A percentile compares a stretch with the other conserved stretches of the same genome.
These are phyloP conservation scores for Spea hammondii DNA, from an alignment of 2,797 vertebrate species.

Conservation along the genomic window DNA sequence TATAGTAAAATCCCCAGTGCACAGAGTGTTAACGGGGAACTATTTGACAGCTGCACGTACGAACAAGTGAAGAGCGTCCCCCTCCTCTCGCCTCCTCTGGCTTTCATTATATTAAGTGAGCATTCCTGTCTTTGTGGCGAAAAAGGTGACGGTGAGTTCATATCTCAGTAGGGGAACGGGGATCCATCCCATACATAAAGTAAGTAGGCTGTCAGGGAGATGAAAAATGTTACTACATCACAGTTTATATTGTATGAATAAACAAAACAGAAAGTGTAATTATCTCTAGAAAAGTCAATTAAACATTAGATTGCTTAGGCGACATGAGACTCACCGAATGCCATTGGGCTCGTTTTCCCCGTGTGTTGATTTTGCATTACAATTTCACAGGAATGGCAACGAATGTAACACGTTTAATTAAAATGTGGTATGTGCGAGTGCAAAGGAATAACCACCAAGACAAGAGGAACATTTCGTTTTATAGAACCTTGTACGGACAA, in stretches of 20 bases:
- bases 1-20: not conserved
- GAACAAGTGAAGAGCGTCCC: conserved; percentile 24
- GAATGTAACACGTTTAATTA: not conserved
- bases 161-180: conserved; percentile 44
- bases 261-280: conserved; percentile 49
- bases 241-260: conserved; percentile 49
- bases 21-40: not conserved
- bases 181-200: conserved; percentile 28
- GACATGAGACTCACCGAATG: conserved; percentile 20
- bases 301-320: conserved; percentile 37
- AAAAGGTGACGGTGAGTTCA: conserved; percentile 47
- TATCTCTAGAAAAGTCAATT: conserved; percentile 51
- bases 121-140: conserved; percentile 44
- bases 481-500: not conserved
- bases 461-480: not conserved
- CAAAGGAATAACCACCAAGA: not conserved
- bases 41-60: conserved; percentile 12
- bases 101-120: conserved; percentile 34
- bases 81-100: not conserved
- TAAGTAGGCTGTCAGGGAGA: conserved; percentile 46
- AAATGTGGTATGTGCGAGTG: conserved; percentile 2
- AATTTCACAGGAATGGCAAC: conserved; percentile 1
- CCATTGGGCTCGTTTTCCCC: conserved; percentile 15
- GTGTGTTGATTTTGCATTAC: not conserved
- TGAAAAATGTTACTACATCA: conserved; percentile 46